A percentile compares a stretch with the other conserved stretches of the same genome.
These are phyloP conservation scores for Catocala fraxini DNA, from an alignment of 2,888 invertebrate genomes.

Conservation along the genomic window DNA sequence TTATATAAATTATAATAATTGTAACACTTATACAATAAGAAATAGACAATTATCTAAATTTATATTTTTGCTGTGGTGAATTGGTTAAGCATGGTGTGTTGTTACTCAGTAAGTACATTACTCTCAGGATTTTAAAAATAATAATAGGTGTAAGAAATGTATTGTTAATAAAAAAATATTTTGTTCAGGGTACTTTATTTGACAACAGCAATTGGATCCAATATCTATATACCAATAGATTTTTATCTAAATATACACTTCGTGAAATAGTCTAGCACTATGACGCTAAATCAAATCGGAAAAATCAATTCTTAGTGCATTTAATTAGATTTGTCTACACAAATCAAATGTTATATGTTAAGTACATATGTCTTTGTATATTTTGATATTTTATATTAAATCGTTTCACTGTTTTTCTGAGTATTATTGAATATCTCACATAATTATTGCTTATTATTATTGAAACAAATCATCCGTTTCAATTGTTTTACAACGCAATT, in stretches of 20 bases:
- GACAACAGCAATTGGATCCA: slow-evolving; percentile 64
- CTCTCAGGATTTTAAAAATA: slow-evolving; percentile 8
- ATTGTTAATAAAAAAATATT: slow-evolving; percentile 28
- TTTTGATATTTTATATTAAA: slow-evolving; percentile 59
- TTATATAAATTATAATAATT: slow-evolving; percentile 1
- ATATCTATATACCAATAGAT: slow-evolving; percentile 50
- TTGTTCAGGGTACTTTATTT: slow-evolving; percentile 62
- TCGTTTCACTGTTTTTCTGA: slow-evolving; percentile 61
- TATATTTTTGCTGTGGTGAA: slow-evolving; percentile 15
- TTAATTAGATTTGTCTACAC: slow-evolving; percentile 43
- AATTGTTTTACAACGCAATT: slow-evolving; percentile 45
- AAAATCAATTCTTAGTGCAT: slow-evolving; percentile 70
- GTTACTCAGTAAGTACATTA: neutral
- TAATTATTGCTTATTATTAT: slow-evolving; percentile 63
- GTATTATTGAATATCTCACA: slow-evolving; percentile 65
- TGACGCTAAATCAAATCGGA: slow-evolving; percentile 48
- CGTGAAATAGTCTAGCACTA: slow-evolving; percentile 42
- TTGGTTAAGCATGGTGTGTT: slow-evolving; percentile 9
- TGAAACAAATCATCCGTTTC: slow-evolving; percentile 40
- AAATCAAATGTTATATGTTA: slow-evolving; percentile 45
- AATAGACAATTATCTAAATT: slow-evolving; percentile 17
- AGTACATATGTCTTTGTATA: slow-evolving; percentile 44
- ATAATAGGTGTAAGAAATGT: slow-evolving; percentile 12
- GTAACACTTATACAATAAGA: slow-evolving; percentile 13
- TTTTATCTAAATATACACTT: slow-evolving; percentile 43